These are phyloP conservation scores for Elgonia sp. DNA, from an alignment of 2,888 invertebrate genomes.

Conservation along the genomic window DNA sequence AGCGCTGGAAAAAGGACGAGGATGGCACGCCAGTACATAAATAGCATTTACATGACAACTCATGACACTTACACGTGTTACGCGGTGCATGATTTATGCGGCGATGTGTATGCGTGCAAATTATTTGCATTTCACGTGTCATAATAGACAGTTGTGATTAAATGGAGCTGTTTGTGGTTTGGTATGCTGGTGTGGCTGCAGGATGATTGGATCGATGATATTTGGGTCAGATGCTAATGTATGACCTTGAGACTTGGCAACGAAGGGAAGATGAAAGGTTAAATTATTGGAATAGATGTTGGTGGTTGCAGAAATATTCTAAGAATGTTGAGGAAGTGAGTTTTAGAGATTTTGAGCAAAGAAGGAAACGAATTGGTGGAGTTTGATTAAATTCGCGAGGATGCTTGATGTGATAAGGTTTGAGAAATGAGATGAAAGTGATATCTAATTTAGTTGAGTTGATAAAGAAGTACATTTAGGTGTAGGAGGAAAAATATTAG, in stretches of 20 bases:
- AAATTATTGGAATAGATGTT: not conserved
- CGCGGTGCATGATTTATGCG: constrained; percentile 48
- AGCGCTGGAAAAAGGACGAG: constrained; percentile 41
- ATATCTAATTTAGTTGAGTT: too few relatives aligned
- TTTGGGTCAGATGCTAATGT: constrained; percentile 20
- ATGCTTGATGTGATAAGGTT: too few relatives aligned
- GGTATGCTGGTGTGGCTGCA: not conserved
- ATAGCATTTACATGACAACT: constrained; percentile 72
- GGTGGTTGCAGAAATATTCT: constrained; percentile 37
- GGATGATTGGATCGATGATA: constrained; percentile 17
- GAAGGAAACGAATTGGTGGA: too few relatives aligned
- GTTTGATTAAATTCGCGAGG: too few relatives aligned
- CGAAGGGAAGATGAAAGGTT: constrained; percentile 37
- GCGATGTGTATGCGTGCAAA: not conserved
- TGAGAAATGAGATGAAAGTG: too few relatives aligned
- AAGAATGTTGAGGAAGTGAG: constrained; percentile 8
- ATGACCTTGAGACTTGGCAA: constrained; percentile 23
- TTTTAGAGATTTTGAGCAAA: not conserved
- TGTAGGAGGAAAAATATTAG: too few relatives aligned
- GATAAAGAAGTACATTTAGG: too few relatives aligned
- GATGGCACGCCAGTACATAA: constrained; percentile 59
- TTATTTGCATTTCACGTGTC: constrained; percentile 62
- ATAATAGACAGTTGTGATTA: constrained; percentile 43
- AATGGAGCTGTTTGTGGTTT: not conserved
- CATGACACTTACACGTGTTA: constrained; percentile 69